Base-by-base conservation (phyloP, 2,797 vertebrate species). In the Lates japonicus region DNA sequence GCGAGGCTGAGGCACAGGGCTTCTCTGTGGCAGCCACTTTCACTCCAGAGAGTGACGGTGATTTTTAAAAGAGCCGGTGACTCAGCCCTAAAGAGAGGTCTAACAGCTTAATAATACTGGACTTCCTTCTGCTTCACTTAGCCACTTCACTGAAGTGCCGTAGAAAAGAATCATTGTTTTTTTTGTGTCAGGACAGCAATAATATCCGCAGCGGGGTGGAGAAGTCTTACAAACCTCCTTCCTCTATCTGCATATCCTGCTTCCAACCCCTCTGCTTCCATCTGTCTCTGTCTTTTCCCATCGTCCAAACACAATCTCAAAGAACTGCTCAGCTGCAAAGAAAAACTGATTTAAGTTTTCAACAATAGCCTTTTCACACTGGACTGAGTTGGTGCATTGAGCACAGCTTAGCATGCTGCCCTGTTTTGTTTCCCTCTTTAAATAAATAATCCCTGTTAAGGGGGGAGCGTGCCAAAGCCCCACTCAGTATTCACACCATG, bases 391-490 rank as follows among this genome's bases (percentile, higher is more conserved):
- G 72, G 44, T 74, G 84, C 83, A 86, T 86, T 90, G 88, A 88
- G 85, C 10, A 58, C 73, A 78, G 88, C 87, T 90, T 90, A 90
- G 82, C 90, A 68, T 78, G 90, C 87, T 33, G 82, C 78, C 76
- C 70, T 69, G 87, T 91, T 93, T 94, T 92, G 88, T 93, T 85
- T 88, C 83, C 78, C 79, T 81, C 78, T 90, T 90, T 87, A 93
- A 93, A 92, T 92, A 93, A 93, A 91, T 94, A 93, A 92, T 92
- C 90, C 76, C 76, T 81, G 70, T 82, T 81, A 78, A 51, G 64
- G 54, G 59, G 69, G 63, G 83, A 70, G 85, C 20, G 73, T 85
- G 88, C 85, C 88, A 90, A 84, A 89, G 74, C 49, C 64, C 73
- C 64, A 13, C 87, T 94, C 90, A 86, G 90, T 93, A 94, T 94